phyloP scores from a whole-genome alignment of 2,888 invertebrate species.

The Drosophila hamatofila region DNA sequence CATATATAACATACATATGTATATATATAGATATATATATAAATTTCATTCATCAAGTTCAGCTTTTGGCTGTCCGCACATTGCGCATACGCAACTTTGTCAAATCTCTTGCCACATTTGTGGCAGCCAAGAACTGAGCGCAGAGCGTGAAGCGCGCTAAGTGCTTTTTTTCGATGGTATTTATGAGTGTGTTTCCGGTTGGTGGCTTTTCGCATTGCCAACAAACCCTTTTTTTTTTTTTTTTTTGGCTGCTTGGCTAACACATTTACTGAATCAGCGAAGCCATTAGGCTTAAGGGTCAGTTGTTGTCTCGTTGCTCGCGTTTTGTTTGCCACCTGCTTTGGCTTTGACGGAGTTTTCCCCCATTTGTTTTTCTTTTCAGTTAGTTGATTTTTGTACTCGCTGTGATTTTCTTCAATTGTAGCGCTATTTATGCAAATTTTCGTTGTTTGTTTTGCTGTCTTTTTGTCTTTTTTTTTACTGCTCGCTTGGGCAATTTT shows the following conservation, averaged over 20 bases:
- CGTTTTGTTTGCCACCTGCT: conserved; percentile 54
- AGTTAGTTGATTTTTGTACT: conserved; percentile 69
- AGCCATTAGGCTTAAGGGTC: conserved; percentile 54
- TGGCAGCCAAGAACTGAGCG: conserved; percentile 71
- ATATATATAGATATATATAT: conserved; percentile 6
- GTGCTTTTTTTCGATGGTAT: conserved; percentile 47
- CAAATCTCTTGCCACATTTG: conserved; percentile 56
- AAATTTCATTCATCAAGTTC: conserved; percentile 45
- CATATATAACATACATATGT: neutral
- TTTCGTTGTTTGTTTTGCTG: conserved; percentile 77
- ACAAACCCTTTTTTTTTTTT: neutral
- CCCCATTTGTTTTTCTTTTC: conserved; percentile 5
- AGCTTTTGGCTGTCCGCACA: conserved; percentile 3
- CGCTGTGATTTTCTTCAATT: conserved; percentile 80
- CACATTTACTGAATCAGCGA: conserved; percentile 51
- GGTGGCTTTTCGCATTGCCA: conserved; percentile 53
- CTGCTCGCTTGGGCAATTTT: conserved; percentile 78
- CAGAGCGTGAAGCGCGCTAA: conserved; percentile 75
- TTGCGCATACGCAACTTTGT: conserved; percentile 56
- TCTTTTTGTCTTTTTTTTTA: conserved; percentile 51
- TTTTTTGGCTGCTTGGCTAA: conserved; percentile 36
- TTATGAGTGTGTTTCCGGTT: conserved; percentile 80
- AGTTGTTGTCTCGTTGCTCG: conserved; percentile 50
- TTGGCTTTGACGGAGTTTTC: conserved; percentile 35
- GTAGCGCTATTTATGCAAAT: conserved; percentile 80